Percentiles rank a stretch among this genome's conserved stretches.
These are phyloP conservation scores for Oryzias sinensis DNA, from an alignment of 2,797 vertebrate genomes.

Conservation along the genomic window DNA sequence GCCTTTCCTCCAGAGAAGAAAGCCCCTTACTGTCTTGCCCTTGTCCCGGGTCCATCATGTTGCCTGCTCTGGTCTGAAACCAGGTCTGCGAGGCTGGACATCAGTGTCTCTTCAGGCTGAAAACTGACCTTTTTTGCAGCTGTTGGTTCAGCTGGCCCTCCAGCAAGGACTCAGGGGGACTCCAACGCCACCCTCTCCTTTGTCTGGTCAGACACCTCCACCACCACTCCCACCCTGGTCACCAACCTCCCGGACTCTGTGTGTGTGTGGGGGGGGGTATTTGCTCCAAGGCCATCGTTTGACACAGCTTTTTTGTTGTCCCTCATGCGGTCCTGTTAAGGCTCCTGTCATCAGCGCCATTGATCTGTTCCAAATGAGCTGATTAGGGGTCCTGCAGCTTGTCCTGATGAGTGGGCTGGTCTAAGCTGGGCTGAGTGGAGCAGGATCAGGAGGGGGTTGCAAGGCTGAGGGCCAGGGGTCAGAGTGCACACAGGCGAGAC, in stretches of 20 bases:
- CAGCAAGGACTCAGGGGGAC: constrained; percentile 68
- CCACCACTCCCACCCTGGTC: constrained; percentile 68
- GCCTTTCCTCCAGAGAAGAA: constrained; percentile 58
- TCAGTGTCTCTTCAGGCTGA: constrained; percentile 55
- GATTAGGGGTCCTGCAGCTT: constrained; percentile 76
- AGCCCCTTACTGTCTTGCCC: constrained; percentile 52
- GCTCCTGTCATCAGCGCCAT: constrained; percentile 72
- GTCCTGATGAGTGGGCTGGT: constrained; percentile 61
- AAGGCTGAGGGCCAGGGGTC: constrained; percentile 57
- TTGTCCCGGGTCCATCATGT: constrained; percentile 36
- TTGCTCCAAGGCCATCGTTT: constrained; percentile 72
- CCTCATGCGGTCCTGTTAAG: constrained; percentile 49
- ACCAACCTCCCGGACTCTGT: constrained; percentile 65
- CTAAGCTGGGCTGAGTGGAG: constrained; percentile 50
- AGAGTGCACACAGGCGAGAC: constrained; percentile 58
- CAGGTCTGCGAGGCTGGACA: constrained; percentile 42
- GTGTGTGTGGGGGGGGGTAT: constrained; percentile 51
- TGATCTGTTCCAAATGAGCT: constrained; percentile 77
- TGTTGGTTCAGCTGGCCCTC: constrained; percentile 83
- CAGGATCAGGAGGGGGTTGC: constrained; percentile 37
- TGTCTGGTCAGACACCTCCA: constrained; percentile 65
- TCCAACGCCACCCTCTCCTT: constrained; percentile 48
- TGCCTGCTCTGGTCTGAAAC: constrained; percentile 32
- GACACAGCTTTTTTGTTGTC: constrained; percentile 76
- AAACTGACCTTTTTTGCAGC: constrained; percentile 72